Conservation (phyloP, 2,888 invertebrate genomes). For the Octonoba sinensis region DNA sequence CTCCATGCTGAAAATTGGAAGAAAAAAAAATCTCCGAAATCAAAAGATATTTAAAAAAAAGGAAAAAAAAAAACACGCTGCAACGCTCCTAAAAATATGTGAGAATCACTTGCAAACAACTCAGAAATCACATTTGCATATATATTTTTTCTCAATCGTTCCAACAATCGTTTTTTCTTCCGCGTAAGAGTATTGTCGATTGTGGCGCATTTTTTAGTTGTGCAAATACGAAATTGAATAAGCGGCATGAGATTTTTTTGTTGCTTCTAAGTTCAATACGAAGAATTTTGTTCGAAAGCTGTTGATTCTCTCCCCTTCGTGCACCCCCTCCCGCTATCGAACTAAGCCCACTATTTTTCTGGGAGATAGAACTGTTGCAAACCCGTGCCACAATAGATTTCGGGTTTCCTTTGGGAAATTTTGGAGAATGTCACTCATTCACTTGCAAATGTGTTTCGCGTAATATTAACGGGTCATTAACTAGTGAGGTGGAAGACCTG, state of each 20-base stretch:
- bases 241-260: constrained; percentile 6
- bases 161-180: constrained; percentile 34
- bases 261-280: constrained; percentile 14
- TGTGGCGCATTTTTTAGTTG: constrained; percentile 39
- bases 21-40: too few species aligned
- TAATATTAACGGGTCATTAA: constrained; percentile 19
- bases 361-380: background rate
- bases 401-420: constrained; percentile 9
- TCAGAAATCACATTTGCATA: constrained; percentile 51
- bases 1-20: too few species aligned
- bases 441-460: constrained; percentile 23
- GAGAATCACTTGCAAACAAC: constrained; percentile 54
- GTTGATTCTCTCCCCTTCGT: background rate
- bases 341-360: constrained; percentile 7
- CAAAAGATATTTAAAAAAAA: background rate
- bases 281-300: constrained; percentile 18
- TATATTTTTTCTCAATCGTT: constrained; percentile 37
- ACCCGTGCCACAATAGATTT: background rate
- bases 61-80: constrained; percentile 1
- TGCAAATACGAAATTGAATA: constrained; percentile 60
- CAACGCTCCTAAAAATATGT: constrained; percentile 29
- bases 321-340: background rate
- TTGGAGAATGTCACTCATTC: constrained; percentile 7
- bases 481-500: too few species aligned
- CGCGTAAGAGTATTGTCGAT: constrained; percentile 36